Evolutionary conservation across 2,888 invertebrate genomes (phyloP), one percentile per base, ranked within the genome.

Genomic region (Eulithis prunata): DNA sequence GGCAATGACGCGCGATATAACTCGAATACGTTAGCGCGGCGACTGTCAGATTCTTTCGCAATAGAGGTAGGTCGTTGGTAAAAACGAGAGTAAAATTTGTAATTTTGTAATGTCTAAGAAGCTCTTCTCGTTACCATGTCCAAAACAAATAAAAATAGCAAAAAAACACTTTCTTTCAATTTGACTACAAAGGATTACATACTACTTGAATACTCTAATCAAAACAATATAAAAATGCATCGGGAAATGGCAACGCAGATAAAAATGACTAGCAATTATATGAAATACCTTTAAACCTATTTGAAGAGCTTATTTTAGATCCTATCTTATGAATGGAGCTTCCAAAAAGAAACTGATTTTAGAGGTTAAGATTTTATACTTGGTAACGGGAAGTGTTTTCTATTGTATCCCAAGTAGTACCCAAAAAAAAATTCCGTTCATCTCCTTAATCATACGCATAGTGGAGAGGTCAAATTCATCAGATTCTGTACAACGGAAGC

Each of bases 41-140:
- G 1, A 21, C 21, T 21, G 21, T 21, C 2, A 21, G 1, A 21
- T 21, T 21, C 2, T 21, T 21, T 21, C 21, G 21, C 2, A 2
- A 21, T 21, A 21, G 21, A 21, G 38, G 38, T 38, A 21, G 41
- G 21, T 45, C 21, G 38, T 11, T 36, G 55, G 45, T 65, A 36
- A 13, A 66, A 62, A 62, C 12, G 47, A 41, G 47, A 41, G 32
- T 82, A 82, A 81, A 84, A 83, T 82, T 79, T 80, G 79, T 77
- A 76, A 75, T 77, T 76, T 75, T 78, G 78, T 85, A 83, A 21
- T 78, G 80, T 81, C 78, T 80, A 66, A 6, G 52, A 57, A 57
- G 46, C 58, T 55, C 45, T 55, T 62, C 28, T 14, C 55, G 46
- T 66, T 66, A 56, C 62, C 56, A 61, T 61, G 52, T 66, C 10